phyloP scores from a whole-genome alignment of 1,140 invertebrate species.

The Brachionus rubens region DNA sequence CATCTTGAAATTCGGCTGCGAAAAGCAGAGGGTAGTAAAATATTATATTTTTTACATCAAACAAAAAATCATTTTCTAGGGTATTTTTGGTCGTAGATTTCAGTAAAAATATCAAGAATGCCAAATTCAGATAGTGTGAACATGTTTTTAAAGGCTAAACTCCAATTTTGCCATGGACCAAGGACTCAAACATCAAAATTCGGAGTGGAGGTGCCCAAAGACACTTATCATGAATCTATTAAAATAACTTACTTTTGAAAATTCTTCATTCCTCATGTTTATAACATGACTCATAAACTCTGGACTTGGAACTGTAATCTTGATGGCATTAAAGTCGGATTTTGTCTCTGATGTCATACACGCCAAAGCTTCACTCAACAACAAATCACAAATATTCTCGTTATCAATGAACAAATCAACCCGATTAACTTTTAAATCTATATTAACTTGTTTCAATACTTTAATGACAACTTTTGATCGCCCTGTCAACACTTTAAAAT shows the following conservation, averaged over 20 bases:
- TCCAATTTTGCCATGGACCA: too few relatives aligned
- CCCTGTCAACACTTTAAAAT: slow-evolving; percentile 30
- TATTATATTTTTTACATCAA: too few relatives aligned
- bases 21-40: too few relatives aligned
- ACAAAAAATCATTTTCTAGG: too few relatives aligned
- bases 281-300: slow-evolving; percentile 1
- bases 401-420: slow-evolving; percentile 7
- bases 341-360: neutral
- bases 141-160: too few relatives aligned
- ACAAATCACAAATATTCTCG: neutral
- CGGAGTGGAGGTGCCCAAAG: too few relatives aligned
- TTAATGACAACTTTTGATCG: slow-evolving; percentile 6
- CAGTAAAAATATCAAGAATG: too few relatives aligned
- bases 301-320: neutral
- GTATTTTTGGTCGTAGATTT: too few relatives aligned
- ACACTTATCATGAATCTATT: too few relatives aligned
- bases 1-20: too few relatives aligned
- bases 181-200: too few relatives aligned
- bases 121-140: too few relatives aligned
- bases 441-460: neutral
- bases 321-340: neutral
- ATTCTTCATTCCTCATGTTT: neutral
- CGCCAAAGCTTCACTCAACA: neutral
- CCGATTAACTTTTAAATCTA: neutral
- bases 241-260: neutral